phyloP scores from a whole-genome alignment of 2,113 vertebrate species.

The Pachyramphus minor region DNA sequence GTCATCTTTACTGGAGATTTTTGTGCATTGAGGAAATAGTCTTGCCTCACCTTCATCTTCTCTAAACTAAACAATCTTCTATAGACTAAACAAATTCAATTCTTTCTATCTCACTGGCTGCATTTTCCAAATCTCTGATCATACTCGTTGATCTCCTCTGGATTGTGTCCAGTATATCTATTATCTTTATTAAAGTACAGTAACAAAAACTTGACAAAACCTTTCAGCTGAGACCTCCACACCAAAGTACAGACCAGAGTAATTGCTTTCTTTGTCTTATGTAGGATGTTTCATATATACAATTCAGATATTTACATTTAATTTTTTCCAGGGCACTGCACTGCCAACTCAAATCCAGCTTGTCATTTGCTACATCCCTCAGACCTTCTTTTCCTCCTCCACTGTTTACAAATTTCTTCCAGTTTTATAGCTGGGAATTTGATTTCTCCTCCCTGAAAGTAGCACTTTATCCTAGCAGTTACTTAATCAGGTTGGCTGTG shows the following conservation, averaged over 20 bases:
- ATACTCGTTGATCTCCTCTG: neutral
- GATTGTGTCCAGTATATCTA: neutral
- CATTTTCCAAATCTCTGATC: neutral
- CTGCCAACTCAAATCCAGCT: neutral
- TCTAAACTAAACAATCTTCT: neutral
- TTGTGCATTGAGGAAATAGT: neutral
- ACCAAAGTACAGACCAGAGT: neutral
- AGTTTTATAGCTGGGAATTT: neutral
- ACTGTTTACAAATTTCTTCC: neutral
- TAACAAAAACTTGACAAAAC: neutral
- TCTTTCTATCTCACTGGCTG: neutral
- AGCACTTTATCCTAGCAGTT: neutral
- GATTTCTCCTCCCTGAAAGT: neutral
- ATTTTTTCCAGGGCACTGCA: neutral
- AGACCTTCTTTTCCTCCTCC: neutral
- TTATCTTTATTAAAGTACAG: neutral
- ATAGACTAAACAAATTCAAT: constrained; percentile 27
- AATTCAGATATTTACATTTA: neutral
- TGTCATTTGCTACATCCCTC: neutral
- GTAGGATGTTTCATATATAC: neutral
- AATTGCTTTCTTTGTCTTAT: neutral
- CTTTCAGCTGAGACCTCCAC: neutral
- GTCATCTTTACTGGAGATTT: neutral
- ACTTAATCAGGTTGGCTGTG: neutral
- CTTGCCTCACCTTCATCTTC: neutral